Evolutionary conservation across 2,888 invertebrate species (phyloP).

Genomic region (Patella pellucida): DNA sequence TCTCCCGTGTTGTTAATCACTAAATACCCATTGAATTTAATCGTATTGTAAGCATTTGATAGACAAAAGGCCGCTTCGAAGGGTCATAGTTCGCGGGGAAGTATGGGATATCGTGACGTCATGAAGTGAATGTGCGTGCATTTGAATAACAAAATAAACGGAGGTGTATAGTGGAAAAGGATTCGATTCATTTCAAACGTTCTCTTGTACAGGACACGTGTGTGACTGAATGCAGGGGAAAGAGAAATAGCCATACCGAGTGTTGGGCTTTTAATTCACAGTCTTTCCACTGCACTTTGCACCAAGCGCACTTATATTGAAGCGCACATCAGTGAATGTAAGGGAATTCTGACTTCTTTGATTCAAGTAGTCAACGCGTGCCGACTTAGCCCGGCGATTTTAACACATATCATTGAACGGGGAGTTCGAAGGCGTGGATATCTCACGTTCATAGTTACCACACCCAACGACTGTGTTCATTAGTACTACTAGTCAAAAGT

Average conservation of each 20-base stretch:
- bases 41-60: too few relatives aligned
- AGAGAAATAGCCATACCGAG: conserved; percentile 9
- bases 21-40: not conserved
- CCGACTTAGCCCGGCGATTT: not conserved
- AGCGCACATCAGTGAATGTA: not conserved
- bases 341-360: conserved; percentile 4
- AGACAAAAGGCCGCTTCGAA: not conserved
- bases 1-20: not conserved
- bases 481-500: not conserved
- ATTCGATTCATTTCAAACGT: not conserved
- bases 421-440: conserved; percentile 9
- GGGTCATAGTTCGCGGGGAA: not conserved
- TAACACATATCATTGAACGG: conserved; percentile 9
- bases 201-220: conserved; percentile 6
- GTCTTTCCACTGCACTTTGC: conserved; percentile 7
- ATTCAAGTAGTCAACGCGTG: conserved; percentile 3
- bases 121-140: conserved; percentile 41
- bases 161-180: conserved; percentile 20
- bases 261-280: not conserved
- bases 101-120: conserved; percentile 36
- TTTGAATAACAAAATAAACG: conserved; percentile 45
- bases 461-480: conserved; percentile 6
- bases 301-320: conserved; percentile 1
- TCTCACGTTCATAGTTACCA: conserved; percentile 9
- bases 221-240: conserved; percentile 7